These are phyloP conservation scores for Hydropotes inermis DNA, from an alignment of 2,113 vertebrate genomes.

Conservation along the genomic window DNA sequence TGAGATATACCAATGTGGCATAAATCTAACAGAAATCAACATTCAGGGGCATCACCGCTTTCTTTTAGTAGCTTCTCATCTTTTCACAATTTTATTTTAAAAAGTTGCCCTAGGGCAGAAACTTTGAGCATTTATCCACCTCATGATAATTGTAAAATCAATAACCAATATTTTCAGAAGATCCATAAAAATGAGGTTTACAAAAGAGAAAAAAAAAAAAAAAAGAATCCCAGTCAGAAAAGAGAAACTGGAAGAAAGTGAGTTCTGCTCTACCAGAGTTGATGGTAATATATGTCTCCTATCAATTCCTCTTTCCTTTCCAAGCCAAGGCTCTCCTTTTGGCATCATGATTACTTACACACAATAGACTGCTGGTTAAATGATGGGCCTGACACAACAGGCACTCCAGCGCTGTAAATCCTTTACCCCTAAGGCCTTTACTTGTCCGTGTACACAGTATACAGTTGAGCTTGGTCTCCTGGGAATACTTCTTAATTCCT, in stretches of 20 bases:
- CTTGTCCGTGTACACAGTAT: neutral
- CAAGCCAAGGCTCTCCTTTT: neutral
- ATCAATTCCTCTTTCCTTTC: neutral
- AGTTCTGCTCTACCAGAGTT: neutral
- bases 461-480: neutral
- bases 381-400: neutral
- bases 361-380: neutral
- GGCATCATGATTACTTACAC: neutral
- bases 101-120: neutral
- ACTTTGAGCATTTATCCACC: slow-evolving; percentile 49
- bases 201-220: slow-evolving; percentile 27
- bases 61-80: neutral
- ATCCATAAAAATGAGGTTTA: slow-evolving; percentile 38
- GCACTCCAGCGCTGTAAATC: neutral
- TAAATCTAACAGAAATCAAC: neutral
- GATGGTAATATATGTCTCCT: neutral
- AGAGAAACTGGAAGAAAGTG: slow-evolving; percentile 47
- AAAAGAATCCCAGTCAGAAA: slow-evolving; percentile 10
- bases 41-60: neutral
- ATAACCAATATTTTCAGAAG: slow-evolving; percentile 56
- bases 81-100: slow-evolving; percentile 48
- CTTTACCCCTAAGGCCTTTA: neutral
- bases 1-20: neutral
- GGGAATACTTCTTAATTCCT: neutral
- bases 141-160: slow-evolving; percentile 54